phyloP scores from a whole-genome alignment of 2,888 invertebrate species.

The Lasioglossum marginatum region DNA sequence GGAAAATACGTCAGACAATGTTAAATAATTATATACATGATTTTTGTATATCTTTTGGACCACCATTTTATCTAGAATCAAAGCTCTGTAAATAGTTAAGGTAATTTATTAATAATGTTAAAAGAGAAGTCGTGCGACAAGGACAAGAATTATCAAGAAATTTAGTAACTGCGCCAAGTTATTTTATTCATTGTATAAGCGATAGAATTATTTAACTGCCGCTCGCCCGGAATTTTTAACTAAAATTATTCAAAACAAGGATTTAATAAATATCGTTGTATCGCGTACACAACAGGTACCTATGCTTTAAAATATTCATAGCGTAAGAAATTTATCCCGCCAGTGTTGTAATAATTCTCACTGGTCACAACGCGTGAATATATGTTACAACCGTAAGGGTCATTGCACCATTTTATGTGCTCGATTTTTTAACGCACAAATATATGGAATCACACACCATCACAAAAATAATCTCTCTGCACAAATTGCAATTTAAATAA shows the following conservation, averaged over 20 bases:
- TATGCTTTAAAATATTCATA: slow-evolving; percentile 7
- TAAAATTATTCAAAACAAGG: neutral
- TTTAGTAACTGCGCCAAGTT: neutral
- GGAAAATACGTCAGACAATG: neutral
- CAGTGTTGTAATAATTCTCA: neutral
- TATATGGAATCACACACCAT: neutral
- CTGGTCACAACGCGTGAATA: neutral
- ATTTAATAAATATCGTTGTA: slow-evolving; percentile 7
- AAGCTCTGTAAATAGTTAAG: neutral
- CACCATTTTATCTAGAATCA: neutral
- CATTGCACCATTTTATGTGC: neutral
- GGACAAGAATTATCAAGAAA: neutral
- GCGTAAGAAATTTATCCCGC: neutral
- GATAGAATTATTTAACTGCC: neutral
- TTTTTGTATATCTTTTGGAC: neutral
- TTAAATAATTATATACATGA: neutral
- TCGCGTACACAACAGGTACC: neutral
- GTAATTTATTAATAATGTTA: neutral
- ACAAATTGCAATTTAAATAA: neutral
- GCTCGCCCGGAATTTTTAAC: neutral
- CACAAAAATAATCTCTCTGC: neutral
- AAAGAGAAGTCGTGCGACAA: neutral
- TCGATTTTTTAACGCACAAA: neutral
- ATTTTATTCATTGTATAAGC: neutral
- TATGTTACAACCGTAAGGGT: neutral